Percentiles rank a stretch among this genome's conserved stretches.
phyloP scores from a whole-genome alignment of 1,140 invertebrate species.

The Globodera rostochiensis region DNA sequence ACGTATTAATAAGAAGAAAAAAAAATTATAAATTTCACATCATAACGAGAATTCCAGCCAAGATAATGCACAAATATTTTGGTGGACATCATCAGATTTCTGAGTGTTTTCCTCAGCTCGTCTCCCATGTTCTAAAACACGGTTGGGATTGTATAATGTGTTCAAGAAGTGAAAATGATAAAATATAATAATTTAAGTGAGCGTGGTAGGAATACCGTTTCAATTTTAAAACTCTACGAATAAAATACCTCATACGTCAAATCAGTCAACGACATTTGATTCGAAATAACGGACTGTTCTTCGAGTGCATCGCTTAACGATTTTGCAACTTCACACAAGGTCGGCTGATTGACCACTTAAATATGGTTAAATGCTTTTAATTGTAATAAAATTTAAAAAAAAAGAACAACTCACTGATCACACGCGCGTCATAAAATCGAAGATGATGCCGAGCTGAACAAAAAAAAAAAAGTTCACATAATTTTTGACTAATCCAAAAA shows the following conservation, averaged over 20 bases:
- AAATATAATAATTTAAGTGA: neutral
- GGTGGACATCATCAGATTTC: slow-evolving; percentile 33
- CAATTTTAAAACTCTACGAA: neutral
- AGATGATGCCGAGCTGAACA: slow-evolving; percentile 37
- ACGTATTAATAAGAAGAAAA: neutral
- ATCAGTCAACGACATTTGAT: neutral
- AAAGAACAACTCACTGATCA: slow-evolving; percentile 11
- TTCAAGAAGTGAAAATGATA: too few species aligned
- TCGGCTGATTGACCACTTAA: slow-evolving; percentile 35
- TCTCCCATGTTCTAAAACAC: slow-evolving; percentile 31
- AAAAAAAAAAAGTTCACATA: neutral
- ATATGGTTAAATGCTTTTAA: neutral
- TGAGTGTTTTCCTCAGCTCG: slow-evolving; percentile 38
- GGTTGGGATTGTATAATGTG: too few species aligned
- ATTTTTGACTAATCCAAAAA: neutral
- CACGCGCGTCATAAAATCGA: slow-evolving; percentile 42
- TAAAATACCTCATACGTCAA: slow-evolving; percentile 11
- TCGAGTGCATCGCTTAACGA: slow-evolving; percentile 38
- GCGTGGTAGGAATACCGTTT: too few species aligned
- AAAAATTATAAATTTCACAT: slow-evolving; percentile 6
- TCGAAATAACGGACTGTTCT: slow-evolving; percentile 23
- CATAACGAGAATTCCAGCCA: slow-evolving; percentile 43
- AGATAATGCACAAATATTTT: slow-evolving; percentile 45
- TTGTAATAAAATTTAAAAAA: too few species aligned
- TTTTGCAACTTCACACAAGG: slow-evolving; percentile 34